Evolutionary conservation across 2,113 vertebrate species (phyloP).

Genomic region (Pyrgilauda ruficollis): DNA sequence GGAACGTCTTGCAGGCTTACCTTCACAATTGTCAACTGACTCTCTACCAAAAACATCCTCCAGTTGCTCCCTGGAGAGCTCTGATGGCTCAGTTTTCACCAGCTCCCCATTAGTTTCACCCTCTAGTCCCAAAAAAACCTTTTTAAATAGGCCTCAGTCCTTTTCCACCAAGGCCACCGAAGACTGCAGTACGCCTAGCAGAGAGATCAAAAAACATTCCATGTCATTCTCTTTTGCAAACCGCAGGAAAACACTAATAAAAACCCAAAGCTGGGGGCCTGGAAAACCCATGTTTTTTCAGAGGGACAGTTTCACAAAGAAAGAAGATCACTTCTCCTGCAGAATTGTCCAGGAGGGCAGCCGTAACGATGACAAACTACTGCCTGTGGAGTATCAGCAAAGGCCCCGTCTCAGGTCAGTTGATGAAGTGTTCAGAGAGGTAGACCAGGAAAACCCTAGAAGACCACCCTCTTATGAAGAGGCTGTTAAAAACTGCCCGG

Average conservation of each 20-base stretch:
- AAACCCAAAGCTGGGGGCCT: slow-evolving; percentile 74
- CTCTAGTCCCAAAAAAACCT: slow-evolving; percentile 66
- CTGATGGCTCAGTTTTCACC: slow-evolving; percentile 83
- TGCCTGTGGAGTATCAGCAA: background rate
- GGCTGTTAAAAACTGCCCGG: slow-evolving; percentile 70
- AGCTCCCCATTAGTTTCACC: slow-evolving; percentile 85
- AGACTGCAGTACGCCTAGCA: slow-evolving; percentile 38
- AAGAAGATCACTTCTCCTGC: slow-evolving; percentile 77
- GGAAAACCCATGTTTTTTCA: slow-evolving; percentile 21
- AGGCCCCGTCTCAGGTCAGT: slow-evolving; percentile 73
- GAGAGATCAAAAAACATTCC: slow-evolving; percentile 79
- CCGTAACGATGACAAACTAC: slow-evolving; percentile 20
- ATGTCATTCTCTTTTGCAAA: slow-evolving; percentile 79
- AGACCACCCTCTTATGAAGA: slow-evolving; percentile 87
- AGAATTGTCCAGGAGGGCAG: slow-evolving; percentile 78
- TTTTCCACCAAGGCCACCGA: slow-evolving; percentile 56
- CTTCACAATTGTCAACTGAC: slow-evolving; percentile 50
- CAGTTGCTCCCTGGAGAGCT: slow-evolving; percentile 78
- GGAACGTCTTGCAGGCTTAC: slow-evolving; percentile 71
- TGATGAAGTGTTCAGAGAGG: slow-evolving; percentile 81
- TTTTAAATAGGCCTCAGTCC: slow-evolving; percentile 68
- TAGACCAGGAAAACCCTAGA: slow-evolving; percentile 77
- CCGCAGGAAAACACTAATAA: slow-evolving; percentile 67
- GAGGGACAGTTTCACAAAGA: slow-evolving; percentile 74
- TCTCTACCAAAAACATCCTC: slow-evolving; percentile 71